Evolutionary conservation across 2,888 invertebrate genomes (phyloP), one percentile per base, ranked within the genome.

Genomic region (Luperina testacea): DNA sequence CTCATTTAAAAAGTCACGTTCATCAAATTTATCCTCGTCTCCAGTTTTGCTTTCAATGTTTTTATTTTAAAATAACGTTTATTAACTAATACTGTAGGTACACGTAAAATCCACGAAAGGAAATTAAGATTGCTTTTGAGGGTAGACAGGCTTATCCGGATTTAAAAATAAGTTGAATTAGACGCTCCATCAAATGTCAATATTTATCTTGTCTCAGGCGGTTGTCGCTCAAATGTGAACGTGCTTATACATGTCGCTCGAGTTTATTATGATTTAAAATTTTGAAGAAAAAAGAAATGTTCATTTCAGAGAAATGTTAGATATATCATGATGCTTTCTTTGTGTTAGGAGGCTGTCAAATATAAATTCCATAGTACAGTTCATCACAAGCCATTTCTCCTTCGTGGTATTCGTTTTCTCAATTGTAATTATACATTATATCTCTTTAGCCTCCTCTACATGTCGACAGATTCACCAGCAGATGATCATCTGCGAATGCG

Each of bases 111-210:
- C 61, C 78, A 17, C 67, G 13, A 42, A 77, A 75, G 64, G 27
- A 82, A 84, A 85, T 88, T 72, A 80, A 78, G 59, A 80, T 79
- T 59, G 57, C 72, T 68, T 77, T 73, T 74, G 80, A 78, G 64
- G 71, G 48, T 64, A 78, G 65, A 72, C 48, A 64, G 57, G 72
- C 51, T 82, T 75, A 86, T 79, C 78, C 82, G 76, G 80, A 81
- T 82, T 86, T 80, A 72, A 78, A 82, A 88, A 68, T 77, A 82
- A 79, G 72, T 86, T 77, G 68, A 75, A 78, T 71, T 38, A 70
- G 69, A 70, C 75, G 75, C 61, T 72, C 77, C 84, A 80, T 88
- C 81, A 78, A 75, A 77, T 67, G 73, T 71, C 68, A 77, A 83
- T 32, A 32, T 83, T 81, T 87, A 68, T 83, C 68, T 59, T 70